Evolutionary conservation across 1,140 invertebrate genomes (phyloP).

Genomic region (Calliopsis andreniformis): DNA sequence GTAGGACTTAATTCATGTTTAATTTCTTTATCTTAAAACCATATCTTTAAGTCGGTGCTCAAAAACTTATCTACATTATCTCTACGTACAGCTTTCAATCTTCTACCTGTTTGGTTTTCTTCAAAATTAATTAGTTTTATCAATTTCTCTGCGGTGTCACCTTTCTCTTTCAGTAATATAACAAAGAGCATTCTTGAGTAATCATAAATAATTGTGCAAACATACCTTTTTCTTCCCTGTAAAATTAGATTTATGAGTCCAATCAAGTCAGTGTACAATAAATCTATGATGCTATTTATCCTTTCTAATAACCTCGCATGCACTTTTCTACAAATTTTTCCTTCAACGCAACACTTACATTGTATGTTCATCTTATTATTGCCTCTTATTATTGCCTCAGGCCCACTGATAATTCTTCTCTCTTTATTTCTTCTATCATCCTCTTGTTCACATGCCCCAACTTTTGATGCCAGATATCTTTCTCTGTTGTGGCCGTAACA

Average conservation of each 20-base stretch:
- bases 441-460: not conserved
- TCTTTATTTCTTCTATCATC: not conserved
- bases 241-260: not conserved
- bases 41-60: too few species aligned
- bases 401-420: not conserved
- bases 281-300: not conserved
- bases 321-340: not conserved
- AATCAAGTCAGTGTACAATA: not conserved
- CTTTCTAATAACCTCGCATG: not conserved
- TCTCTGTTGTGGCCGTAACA: not conserved
- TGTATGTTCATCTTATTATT: not conserved
- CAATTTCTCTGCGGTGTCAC: not conserved
- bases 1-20: too few species aligned
- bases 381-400: not conserved
- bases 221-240: not conserved
- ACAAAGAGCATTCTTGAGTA: not conserved
- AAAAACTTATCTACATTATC: too few species aligned
- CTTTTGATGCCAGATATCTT: not conserved
- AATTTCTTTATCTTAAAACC: too few species aligned
- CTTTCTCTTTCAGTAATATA: not conserved
- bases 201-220: not conserved
- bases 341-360: not conserved
- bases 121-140: not conserved
- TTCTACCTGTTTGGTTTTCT: conserved; percentile 2
- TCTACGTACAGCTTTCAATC: too few species aligned